These are phyloP conservation scores for Siniperca undulata DNA, from an alignment of 2,797 vertebrate species.

Conservation along the genomic window DNA sequence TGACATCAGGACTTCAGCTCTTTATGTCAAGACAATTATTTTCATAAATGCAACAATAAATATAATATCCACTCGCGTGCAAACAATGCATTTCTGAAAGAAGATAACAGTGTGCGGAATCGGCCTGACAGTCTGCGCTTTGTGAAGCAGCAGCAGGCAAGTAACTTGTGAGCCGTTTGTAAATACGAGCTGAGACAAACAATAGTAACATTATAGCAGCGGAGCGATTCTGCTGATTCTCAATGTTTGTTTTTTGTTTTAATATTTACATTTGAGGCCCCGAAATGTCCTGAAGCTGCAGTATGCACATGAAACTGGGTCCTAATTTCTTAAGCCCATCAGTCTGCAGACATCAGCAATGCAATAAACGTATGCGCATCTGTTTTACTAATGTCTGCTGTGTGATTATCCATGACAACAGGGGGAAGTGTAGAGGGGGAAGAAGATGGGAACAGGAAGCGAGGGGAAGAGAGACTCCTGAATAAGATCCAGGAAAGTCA, in stretches of 20 bases:
- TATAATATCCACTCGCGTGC: too few species aligned
- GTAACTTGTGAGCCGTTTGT: not conserved
- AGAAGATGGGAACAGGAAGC: not conserved
- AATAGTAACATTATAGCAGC: too few species aligned
- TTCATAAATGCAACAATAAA: too few species aligned
- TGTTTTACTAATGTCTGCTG: slow-evolving; percentile 7
- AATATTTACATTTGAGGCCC: not conserved
- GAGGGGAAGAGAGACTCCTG: not conserved
- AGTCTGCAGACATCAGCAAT: not conserved
- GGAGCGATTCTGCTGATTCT: too few species aligned
- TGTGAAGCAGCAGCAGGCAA: not conserved
- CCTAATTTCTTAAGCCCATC: not conserved
- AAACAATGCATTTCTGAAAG: too few species aligned
- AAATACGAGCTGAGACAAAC: too few species aligned
- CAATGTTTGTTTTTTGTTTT: not conserved
- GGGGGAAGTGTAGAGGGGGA: too few species aligned
- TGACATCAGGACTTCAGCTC: too few species aligned
- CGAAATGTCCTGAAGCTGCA: not conserved
- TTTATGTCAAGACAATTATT: too few species aligned
- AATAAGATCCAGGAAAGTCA: not conserved
- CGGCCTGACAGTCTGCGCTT: not conserved
- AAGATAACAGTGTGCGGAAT: too few species aligned
- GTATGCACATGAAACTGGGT: not conserved
- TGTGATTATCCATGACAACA: slow-evolving; percentile 6
- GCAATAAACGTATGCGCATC: not conserved